Base-by-base conservation (phyloP, 1,140 invertebrate species). In the Ganaspis sp. region DNA sequence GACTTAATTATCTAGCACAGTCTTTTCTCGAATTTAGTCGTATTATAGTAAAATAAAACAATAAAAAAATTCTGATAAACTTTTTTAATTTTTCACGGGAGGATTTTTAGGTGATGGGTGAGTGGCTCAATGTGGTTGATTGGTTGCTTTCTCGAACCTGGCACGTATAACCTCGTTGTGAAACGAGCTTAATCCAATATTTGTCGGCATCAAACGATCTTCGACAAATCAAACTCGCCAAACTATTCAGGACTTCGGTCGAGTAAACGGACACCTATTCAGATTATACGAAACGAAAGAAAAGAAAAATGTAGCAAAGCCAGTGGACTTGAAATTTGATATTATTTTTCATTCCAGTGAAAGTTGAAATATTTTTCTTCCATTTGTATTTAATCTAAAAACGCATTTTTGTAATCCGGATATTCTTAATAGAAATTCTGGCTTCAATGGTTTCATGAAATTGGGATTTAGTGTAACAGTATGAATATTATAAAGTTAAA, bases 101-200 rank as follows among this genome's bases (percentile, higher is more conserved):
- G 2, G 2, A 3, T 34, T 34, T 34, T 34, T 34, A 2, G 6
- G 29, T n/a, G 12, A n/a, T n/a, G 45, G 45, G 15, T 12, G 40
- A 8, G 54, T 49, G 6, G 15, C 45, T 49, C 3, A 17, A 49
- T 26, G 21, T 58, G 54, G 21, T 21, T 58, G 19, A 19, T 29
- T 58, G 54, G 9, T 23, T 58, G 54, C 9, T 58, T 58, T 26
- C 21, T 58, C 54, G 21, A 58, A 26, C 45, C 45, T n/a, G 69
- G 29, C 29, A 70, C 29, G 71, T 77, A 3, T 34, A 81, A 71
- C 74, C 21, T 49, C 45, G 73, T 64, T 45, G 74, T 69, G 45
- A 78, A 77, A 75, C 70, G 74, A 81, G 76, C 75, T 81, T 81
- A 76, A 81, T 81, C 78, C 70, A 81, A 78, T 81, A 78, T 81